phyloP scores from a whole-genome alignment of 2,797 vertebrate genomes.

The Sebastes paucispinis region DNA sequence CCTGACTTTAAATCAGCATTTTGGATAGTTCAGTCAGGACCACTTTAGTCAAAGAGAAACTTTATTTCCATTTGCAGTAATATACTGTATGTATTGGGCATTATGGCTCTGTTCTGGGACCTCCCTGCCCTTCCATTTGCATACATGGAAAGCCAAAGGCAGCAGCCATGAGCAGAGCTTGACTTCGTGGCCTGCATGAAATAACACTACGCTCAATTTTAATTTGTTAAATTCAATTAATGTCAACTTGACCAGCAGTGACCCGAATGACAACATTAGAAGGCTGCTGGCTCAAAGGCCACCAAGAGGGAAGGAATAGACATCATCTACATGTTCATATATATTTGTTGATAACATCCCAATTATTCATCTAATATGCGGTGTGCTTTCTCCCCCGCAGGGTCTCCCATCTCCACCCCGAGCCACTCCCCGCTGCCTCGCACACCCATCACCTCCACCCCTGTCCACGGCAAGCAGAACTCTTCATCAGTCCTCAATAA shows the following conservation, averaged over 20 bases:
- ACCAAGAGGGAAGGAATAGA: background rate
- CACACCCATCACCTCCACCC: slow-evolving; percentile 89
- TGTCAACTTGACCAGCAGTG: background rate
- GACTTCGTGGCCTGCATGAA: too few relatives aligned
- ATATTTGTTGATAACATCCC: background rate
- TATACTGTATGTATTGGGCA: too few relatives aligned
- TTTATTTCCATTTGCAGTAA: too few relatives aligned
- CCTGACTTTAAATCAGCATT: background rate
- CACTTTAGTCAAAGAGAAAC: too few relatives aligned
- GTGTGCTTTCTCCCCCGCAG: slow-evolving; percentile 70
- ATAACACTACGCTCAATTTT: background rate
- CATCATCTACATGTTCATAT: background rate
- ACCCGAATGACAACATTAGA: background rate
- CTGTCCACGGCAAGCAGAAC: slow-evolving; percentile 91
- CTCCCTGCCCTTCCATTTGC: too few relatives aligned
- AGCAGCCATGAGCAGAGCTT: too few relatives aligned
- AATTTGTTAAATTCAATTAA: background rate
- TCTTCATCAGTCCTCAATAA: slow-evolving; percentile 88
- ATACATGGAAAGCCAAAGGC: too few relatives aligned
- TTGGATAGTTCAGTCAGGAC: background rate
- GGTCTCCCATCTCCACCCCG: slow-evolving; percentile 96
- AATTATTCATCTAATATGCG: background rate
- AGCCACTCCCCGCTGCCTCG: slow-evolving; percentile 93
- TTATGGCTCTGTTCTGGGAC: too few relatives aligned
- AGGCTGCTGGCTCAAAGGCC: background rate